Conservation (phyloP, 2,797 vertebrate genomes). For the Melanotaenia boesemani region DNA sequence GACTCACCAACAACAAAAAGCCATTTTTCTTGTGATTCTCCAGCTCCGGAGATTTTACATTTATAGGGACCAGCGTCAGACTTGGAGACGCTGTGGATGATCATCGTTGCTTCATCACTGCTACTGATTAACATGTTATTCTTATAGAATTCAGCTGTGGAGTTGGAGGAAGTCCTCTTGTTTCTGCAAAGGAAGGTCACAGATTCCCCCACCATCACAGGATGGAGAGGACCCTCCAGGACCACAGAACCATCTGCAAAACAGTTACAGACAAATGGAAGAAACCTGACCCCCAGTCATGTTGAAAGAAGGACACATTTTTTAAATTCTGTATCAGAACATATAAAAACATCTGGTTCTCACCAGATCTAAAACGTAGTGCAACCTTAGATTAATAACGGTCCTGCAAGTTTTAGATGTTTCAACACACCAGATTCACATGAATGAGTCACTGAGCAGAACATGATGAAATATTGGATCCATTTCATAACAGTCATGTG, state of each 20-base stretch:
- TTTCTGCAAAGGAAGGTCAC: conserved; percentile 17
- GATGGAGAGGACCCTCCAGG: background rate
- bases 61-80: conserved; percentile 24
- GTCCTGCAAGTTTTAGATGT: too few species aligned
- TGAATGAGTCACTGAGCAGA: too few species aligned
- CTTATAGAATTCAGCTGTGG: conserved; percentile 23
- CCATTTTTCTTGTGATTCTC: conserved; percentile 10
- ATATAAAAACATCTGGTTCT: too few species aligned
- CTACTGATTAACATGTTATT: rapidly evolving
- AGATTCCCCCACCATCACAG: rapidly evolving
- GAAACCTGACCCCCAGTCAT: too few species aligned
- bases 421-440: too few species aligned
- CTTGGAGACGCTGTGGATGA: conserved; percentile 4
- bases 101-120: background rate
- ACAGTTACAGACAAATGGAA: background rate
- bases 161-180: rapidly evolving
- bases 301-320: too few species aligned
- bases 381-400: too few species aligned
- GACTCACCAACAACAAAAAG: background rate
- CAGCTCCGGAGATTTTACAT: background rate
- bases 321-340: background rate
- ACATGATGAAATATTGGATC: too few species aligned
- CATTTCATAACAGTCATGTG: too few species aligned
- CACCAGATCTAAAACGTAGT: too few species aligned
- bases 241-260: conserved; percentile 24